These are phyloP conservation scores for Prionailurus bengalensis DNA, from an alignment of 2,113 vertebrate species.

Conservation along the genomic window DNA sequence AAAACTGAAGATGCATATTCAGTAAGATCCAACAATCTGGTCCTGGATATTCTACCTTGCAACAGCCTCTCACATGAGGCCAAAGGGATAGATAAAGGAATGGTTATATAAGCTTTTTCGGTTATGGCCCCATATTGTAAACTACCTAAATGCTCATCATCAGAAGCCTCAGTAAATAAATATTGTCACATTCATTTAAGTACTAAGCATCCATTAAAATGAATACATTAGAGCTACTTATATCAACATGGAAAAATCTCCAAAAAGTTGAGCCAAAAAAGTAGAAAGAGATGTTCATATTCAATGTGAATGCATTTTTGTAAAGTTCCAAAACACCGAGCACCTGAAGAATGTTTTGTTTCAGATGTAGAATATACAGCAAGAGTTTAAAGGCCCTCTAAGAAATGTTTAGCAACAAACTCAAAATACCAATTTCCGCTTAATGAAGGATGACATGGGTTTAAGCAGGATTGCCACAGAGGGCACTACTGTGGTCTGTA, in stretches of 20 bases:
- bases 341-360: background rate
- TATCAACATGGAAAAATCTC: background rate
- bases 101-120: background rate
- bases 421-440: background rate
- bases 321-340: background rate
- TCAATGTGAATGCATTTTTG: background rate
- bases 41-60: background rate
- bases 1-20: background rate
- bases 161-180: background rate
- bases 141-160: slow-evolving; percentile 13
- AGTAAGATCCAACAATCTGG: background rate
- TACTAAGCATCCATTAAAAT: background rate
- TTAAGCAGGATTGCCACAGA: background rate
- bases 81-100: background rate
- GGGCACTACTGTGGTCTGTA: background rate
- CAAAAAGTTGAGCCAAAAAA: background rate
- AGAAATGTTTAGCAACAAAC: slow-evolving; percentile 27
- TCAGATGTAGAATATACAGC: background rate
- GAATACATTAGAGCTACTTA: slow-evolving; percentile 24
- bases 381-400: background rate
- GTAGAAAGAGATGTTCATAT: background rate
- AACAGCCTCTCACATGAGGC: background rate
- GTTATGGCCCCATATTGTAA: background rate
- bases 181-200: background rate
- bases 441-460: background rate